These are phyloP conservation scores for Toxonevra muliebris DNA, from an alignment of 2,888 invertebrate species.

Conservation along the genomic window DNA sequence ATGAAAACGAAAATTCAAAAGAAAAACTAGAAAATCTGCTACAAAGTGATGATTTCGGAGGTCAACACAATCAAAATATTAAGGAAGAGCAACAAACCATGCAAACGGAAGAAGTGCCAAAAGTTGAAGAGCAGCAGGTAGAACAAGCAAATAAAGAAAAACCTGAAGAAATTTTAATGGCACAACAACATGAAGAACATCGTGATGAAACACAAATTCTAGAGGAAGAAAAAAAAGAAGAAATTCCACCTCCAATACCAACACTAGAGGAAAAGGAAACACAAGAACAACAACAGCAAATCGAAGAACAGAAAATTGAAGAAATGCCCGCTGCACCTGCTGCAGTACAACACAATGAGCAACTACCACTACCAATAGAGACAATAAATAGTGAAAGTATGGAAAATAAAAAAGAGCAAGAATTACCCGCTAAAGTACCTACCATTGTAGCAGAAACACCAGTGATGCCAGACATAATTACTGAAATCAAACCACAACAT, in stretches of 20 bases:
- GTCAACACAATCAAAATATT: background rate
- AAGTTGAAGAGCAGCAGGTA: conserved; percentile 6
- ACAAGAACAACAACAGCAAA: background rate
- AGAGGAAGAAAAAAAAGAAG: conserved; percentile 8
- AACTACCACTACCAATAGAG: background rate
- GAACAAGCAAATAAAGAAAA: background rate
- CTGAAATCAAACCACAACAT: background rate
- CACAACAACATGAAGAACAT: conserved; percentile 10
- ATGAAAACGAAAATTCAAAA: background rate
- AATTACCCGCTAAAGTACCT: background rate
- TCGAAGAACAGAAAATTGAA: conserved; percentile 1
- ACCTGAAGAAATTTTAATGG: conserved; percentile 4
- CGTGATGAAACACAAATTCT: background rate
- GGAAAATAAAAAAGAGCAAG: background rate
- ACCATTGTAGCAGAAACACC: background rate
- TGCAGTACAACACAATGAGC: background rate
- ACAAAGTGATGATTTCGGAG: no score
- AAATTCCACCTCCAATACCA: background rate
- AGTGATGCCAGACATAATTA: background rate
- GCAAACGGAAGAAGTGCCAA: background rate
- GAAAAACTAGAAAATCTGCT: no score
- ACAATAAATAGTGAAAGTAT: background rate
- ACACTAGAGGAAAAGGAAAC: background rate
- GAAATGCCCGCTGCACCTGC: background rate
- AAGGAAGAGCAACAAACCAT: conserved; percentile 20